Base-by-base conservation (phyloP, 2,113 vertebrate species). In the Dromas ardeola region DNA sequence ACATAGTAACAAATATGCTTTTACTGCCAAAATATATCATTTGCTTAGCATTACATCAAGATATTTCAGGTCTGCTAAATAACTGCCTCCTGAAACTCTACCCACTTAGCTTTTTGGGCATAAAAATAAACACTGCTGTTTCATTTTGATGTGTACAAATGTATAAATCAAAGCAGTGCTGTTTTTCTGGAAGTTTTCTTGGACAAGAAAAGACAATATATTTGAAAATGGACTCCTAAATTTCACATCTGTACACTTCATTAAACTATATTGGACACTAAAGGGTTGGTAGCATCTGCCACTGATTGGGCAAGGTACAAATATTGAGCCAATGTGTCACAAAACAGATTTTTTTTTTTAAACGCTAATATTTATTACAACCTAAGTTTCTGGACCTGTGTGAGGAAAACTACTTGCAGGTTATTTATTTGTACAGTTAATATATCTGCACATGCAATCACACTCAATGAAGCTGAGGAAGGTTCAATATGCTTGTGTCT, bases 21-120 rank as follows among this genome's bases (percentile, higher is more conserved):
- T 81, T 56, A 80, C 26, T 96, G 85, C 50, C 69, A 82, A 92
- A 93, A 88, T 55, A 19, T 26, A 78, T 85, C 0, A 65, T 71
- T 97, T 89, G 4, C 32, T 77, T 70, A 53, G 42, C 14, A 43
- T 80, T 85, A 72, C 27, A 70, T 65, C 34, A 79, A 84, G 72
- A 56, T 94, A 84, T 56, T 94, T 94, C 73, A 91, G 58, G 56
- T 86, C 34, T 95, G 55, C 52, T 93, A 85, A 92, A 78, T 65
- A 89, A 83, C 34, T 92, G 18, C 32, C n/a, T 72, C 45, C 66
- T 83, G 34, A 85, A 97, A 85, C 58, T 67, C 69, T 76, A 78
- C 74, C 49, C 87, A 88, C 50, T 83, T 67, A 65, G 63, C 43
- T 91, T 80, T 66, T 63, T 23, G 70, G 79, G 43, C 34, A 71